phyloP scores from a whole-genome alignment of 2,888 invertebrate species.

The Brachypalpus laphriformis region DNA sequence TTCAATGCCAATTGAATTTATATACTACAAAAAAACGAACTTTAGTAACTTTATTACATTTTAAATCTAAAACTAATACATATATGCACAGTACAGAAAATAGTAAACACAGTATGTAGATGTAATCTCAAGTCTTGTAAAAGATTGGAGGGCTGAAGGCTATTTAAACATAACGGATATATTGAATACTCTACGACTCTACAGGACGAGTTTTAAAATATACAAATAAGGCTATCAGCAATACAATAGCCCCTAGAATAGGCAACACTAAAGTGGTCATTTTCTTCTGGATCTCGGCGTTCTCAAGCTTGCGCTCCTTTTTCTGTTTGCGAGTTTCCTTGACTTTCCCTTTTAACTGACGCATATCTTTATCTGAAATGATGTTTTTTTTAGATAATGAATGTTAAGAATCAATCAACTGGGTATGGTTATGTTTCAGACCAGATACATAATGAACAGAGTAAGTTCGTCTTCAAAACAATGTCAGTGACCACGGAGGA shows the following conservation, averaged over 20 bases:
- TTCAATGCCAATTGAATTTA: too few relatives aligned
- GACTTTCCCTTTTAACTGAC: slow-evolving; percentile 90
- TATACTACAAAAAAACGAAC: not conserved
- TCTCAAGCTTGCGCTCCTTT: slow-evolving; percentile 92
- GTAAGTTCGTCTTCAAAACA: not conserved
- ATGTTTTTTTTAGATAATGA: not conserved
- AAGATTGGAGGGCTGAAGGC: not conserved
- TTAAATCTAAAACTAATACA: slow-evolving; percentile 13
- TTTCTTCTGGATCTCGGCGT: slow-evolving; percentile 90
- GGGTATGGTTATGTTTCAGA: not conserved
- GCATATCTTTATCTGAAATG: slow-evolving; percentile 85
- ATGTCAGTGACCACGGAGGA: not conserved
- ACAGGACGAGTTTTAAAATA: slow-evolving; percentile 90
- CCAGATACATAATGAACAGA: not conserved
- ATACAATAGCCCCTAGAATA: slow-evolving; percentile 87
- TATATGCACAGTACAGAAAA: slow-evolving; percentile 17
- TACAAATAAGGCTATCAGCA: slow-evolving; percentile 89
- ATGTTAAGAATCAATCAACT: not conserved
- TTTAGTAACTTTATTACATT: slow-evolving; percentile 3
- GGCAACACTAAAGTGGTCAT: slow-evolving; percentile 91
- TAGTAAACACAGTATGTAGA: not conserved
- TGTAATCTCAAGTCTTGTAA: not conserved
- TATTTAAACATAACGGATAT: not conserved
- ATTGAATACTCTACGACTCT: slow-evolving; percentile 73
- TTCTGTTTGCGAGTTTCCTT: slow-evolving; percentile 93